Base-by-base conservation (phyloP, 2,888 invertebrate genomes). In the Hirudinaria manillensis region DNA sequence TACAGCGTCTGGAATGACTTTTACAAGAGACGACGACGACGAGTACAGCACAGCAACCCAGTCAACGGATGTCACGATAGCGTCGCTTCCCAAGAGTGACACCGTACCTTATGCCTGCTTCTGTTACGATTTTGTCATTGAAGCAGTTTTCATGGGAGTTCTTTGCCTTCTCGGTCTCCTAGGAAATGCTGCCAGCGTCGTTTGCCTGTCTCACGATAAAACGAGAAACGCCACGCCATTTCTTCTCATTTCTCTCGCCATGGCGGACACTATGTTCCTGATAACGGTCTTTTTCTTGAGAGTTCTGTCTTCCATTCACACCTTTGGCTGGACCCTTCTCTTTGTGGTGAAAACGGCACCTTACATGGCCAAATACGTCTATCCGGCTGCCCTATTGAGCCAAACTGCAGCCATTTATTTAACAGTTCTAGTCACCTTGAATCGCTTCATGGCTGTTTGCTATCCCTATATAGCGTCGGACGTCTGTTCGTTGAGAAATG, bases 211-310 rank as follows among this genome's bases (percentile, higher is more conserved):
- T 66, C 70, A 70, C 27, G 80, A 80, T 74, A 75, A 77, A 61
- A 77, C 78, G 29, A 80, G 79, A 53, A 80, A 79, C 13, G 80
- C 80, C 68, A 80, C 80, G 13, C 80, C 79, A 1, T 79, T 80
- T 72, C 77, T 80, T 13, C 75, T 80, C 74, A 76, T 78, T 38
- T 79, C 80, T 0, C 76, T 80, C 10, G 79, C 77, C 56, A 45
- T 80, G 10, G 79, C 79, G 19, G 80, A 80, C 72, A 80, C 79
- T 0, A 38, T 79, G 27, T 80, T 80, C 72, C 77, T 80, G 19
- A 53, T 77, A 21, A 77, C 78, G 2, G 79, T 79, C 7, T 70
- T 79, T 29, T 24, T 79, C 19, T 74, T 80, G 21, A 71, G 80
- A 13, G 80, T 80, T 38, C 61, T 80, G 27, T 76, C 79, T 21